phyloP scores from a whole-genome alignment of 2,113 vertebrate genomes.

The Eubucco bourcierii region DNA sequence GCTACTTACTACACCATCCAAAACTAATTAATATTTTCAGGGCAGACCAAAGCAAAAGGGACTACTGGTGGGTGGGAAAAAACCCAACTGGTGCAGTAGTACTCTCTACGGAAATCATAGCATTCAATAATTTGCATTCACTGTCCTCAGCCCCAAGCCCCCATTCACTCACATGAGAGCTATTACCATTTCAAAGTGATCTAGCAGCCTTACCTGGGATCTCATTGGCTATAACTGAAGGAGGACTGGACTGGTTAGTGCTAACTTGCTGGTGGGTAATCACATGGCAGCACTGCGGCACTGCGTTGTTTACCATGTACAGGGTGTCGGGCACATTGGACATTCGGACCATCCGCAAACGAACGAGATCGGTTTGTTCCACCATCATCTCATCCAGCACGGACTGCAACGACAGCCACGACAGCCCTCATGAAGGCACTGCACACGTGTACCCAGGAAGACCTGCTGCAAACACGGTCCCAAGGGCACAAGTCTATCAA shows the following conservation, averaged over 20 bases:
- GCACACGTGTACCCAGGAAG: background rate
- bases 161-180: accelerated
- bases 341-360: slow-evolving; percentile 94
- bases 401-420: slow-evolving; percentile 77
- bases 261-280: slow-evolving; percentile 94
- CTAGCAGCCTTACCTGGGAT: slow-evolving; percentile 86
- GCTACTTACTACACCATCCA: background rate
- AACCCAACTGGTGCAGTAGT: background rate
- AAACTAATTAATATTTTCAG: background rate
- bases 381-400: slow-evolving; percentile 99
- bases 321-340: slow-evolving; percentile 98
- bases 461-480: background rate
- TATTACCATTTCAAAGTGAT: accelerated
- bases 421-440: background rate
- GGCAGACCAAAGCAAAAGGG: background rate
- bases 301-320: slow-evolving; percentile 95
- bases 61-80: background rate
- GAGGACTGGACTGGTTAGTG: slow-evolving; percentile 84
- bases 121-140: background rate
- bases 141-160: background rate
- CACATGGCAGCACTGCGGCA: slow-evolving; percentile 96
- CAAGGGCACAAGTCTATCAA: background rate
- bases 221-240: slow-evolving; percentile 96
- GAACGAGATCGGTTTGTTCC: slow-evolving; percentile 94
- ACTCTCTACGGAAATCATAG: accelerated